Base-by-base conservation (phyloP, 2,797 vertebrate species). In the Muscicapa striata region DNA sequence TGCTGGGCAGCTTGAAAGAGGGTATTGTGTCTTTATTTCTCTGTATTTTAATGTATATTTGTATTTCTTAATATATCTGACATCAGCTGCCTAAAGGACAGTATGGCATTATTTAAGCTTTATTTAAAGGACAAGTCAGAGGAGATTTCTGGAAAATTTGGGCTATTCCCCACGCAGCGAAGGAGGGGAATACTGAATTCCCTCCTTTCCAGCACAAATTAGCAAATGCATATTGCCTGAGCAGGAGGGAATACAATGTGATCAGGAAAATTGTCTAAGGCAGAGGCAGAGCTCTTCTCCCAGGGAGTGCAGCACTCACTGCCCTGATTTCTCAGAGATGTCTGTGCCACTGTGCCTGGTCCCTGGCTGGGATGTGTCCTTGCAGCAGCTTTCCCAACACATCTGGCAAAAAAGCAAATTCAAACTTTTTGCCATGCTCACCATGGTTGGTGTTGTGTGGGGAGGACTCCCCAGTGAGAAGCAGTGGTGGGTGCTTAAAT, bases 91-190 rank as follows among this genome's bases (percentile, higher is more conserved):
- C 80, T 73, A 67, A 87, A 88, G 62, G 36, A 67, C 32, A 23
- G 43, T 1, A 6, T 62, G 63, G 29, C 29, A 70, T 93, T 89
- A 55, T 63, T 89, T 82, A 66, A 78, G 52, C 29, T 73, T 82
- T 87, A 84, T 84, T 88, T 79, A 88, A 88, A 86, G 85, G 73
- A 94, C 58, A 62, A 48, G 18, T 41, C 82, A 90, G 15, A 29
- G 43, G 76, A 90, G 82, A 84, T 86, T 96, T 90, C 83, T 90
- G 79, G 58, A 69, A 94, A 93, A 94, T 11, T 66, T 19, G 59
- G 87, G 54, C 87, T 95, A 88, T 94, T 95, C 90, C 80, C 93
- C 21, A 36, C 0, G 1, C 58, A 89, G 49, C 5, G 0, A 82
- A 15, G 36, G 69, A 93, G 51, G 21, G 67, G 55, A 90, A 86